Base-by-base conservation (phyloP, 2,888 invertebrate species). In the Oxyscelio sp. region DNA sequence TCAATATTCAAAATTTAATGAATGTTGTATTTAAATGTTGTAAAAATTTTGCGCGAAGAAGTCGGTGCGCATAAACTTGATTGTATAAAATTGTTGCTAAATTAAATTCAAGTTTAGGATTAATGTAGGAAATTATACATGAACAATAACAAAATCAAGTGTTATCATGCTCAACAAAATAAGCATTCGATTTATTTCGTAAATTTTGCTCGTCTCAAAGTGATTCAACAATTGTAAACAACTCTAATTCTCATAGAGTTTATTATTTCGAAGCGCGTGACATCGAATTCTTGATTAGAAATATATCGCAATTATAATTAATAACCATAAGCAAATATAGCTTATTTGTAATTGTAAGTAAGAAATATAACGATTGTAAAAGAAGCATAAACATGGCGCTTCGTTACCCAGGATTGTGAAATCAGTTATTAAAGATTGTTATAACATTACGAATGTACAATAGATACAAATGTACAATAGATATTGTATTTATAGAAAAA, bases 261-360 rank as follows among this genome's bases (percentile, higher is more conserved):
- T 59, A 59, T 59, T 19, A 56, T 68, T 19, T 34, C 31, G 24
- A 59, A 77, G 31, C 58, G 66, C 58, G 58, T 66, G 75, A 75
- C 75, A 75, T 75, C 75, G 75, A 75, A 75, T 58, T 58, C 56
- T 66, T 48, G 19, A 74, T 40, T 54, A 52, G 24, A 63, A 54
- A 15, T 43, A 74, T 27, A 70, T 52, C 21, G 9, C 31, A 11
- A 45, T 31, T 48, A 56, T 38, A 22, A 58, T 48, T 17, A 45
- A 45, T 9, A 43, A 52, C 6, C 34, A 19, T 19, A 54, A 40
- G 54, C 17, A 70, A 70, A 34, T 1, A n/a, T 17, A 48, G 56
- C 31, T 34, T 34, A 40, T 21, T 17, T 13, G 17, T 54, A 68
- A 68, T 21, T 54, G n/a, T n/a, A n/a, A n/a, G 21, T 68, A 50